Evolutionary conservation across 2,113 vertebrate species (phyloP), one percentile per base, ranked within the genome.

Genomic region (Cinclus mexicanus): DNA sequence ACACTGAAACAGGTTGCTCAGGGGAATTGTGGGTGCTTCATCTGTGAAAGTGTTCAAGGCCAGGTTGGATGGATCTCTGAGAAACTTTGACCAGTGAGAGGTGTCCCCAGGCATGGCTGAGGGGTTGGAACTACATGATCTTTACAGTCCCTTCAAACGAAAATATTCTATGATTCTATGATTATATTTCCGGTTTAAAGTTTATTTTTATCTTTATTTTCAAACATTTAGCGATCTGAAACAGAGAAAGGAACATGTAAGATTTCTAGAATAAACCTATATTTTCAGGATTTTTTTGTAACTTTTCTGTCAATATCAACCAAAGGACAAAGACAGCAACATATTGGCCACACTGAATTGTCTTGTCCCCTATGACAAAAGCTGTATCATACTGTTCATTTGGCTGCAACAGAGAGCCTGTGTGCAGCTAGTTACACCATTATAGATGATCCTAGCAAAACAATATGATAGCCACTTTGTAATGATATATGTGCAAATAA

Each of bases 271-370:
- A 42, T 24, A 50, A 69, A 47, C 2, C 5, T 61, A 2, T 23
- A n/a, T 52, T 75, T 87, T 69, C 29, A 37, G 22, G 69, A 25
- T 15, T 18, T 22, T 68, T 65, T 21, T 31, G 17, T 94, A 98
- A 97, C 96, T 98, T 98, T 47, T 97, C 96, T 90, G 98, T 98
- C 97, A 95, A 98, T 97, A 98, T 98, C 65, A 98, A 94, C 96
- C 96, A 98, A 14, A 98, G 93, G 59, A 98, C 98, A 75, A 98
- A 98, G 75, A 97, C 65, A 37, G 98, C 97, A 19, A 98, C 94
- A 17, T 98, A 97, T 39, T 89, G 19, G 18, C 97, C 97, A 72
- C 97, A 98, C 33, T 98, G 98, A 91, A 98, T 97, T 67, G 89
- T 95, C 90, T 98, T 98, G 83, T 98, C 96, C 14, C 95, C 97